Base-by-base conservation (phyloP, 1,140 invertebrate species). In the Drosophila arizonae region DNA sequence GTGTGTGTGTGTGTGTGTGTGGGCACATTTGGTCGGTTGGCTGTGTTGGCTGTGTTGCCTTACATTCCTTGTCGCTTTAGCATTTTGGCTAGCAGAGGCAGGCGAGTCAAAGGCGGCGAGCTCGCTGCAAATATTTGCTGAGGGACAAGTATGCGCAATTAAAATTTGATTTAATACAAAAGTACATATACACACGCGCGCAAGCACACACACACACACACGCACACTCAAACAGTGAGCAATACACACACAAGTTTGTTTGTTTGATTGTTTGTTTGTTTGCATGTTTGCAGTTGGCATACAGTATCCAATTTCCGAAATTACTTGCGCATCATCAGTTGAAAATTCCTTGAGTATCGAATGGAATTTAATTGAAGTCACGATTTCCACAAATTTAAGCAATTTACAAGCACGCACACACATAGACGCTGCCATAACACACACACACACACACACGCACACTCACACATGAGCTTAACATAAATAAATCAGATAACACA, bases 361-460 rank as follows among this genome's bases (percentile, higher is more conserved):
- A 90, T 88, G 86, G 86, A 89, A 89, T 89, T 89, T 89, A 89
- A 89, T 89, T 89, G 86, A 89, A 89, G 86, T 89, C 86, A 89
- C 86, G 86, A 81, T 81, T 82, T 82, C 57, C 77, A 88, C 84
- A 88, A 81, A 89, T 89, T 89, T 77, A 89, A 89, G 77, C 76
- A 89, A 77, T 82, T 81, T 76, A 68, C 71, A 74, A n/a, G 43
- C 55, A 73, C 33, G 54, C 46, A 56, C 45, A 67, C 43, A 6
- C 43, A 17, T 5, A 13, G 13, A 45, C 43, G 5, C 43, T 17
- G 17, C 17, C 17, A 17, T 17, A 17, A 6, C 43, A 17, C n/a
- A 63, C 24, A 2, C 43, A 55, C 26, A 48, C 24, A 50, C 41
- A 65, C 21, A 28, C 11, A 43, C 15, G 64, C 46, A 57, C 48